Base-by-base conservation (phyloP, 2,113 vertebrate species). In the Delphinus delphis region DNA sequence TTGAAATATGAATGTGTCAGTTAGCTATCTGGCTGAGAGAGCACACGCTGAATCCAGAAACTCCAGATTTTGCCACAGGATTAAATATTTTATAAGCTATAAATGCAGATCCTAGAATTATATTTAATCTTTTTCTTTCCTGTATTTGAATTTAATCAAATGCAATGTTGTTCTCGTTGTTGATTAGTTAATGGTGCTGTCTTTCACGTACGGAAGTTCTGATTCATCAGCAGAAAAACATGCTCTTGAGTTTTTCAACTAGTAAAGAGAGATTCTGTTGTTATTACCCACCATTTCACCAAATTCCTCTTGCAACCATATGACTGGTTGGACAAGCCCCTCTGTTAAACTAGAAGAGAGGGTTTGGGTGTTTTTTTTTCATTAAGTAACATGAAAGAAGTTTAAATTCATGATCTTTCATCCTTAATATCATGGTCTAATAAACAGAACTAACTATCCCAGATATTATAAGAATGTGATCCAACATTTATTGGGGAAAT, bases 391-490 rank as follows among this genome's bases (percentile, higher is more conserved):
- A 68, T 44, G 50, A 94, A 97, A 96, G 38, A 85, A 89, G 95
- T 90, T 96, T 95, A 96, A 94, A 91, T 80, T 47, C n/a, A 23
- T 86, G 44, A 77, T 87, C 18, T 93, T 95, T 95, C 38, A 80
- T 93, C 88, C 85, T 85, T 93, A 94, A 55, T 83, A 85, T 74
- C 41, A 33, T 81, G 44, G n/a, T 85, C 63, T 70, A 92, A 96
- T 84, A 95, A 88, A 89, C 17, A 62, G 36, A 92, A 92, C 25
- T 79, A 90, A 93, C 10, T 53, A 50, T 88, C 50, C 38, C 68
- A 97, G 70, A 76, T 94, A 97, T 67, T 96, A 55, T n/a, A 96
- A 95, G 87, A 95, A 97, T 63, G 44, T 9, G 41, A 96, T 71
- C 47, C 85, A 84, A 55, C 25, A 87, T 88, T 95, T 94, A 95